Conservation (phyloP, 2,113 vertebrate genomes). For the Ornithorhynchus anatinus region DNA sequence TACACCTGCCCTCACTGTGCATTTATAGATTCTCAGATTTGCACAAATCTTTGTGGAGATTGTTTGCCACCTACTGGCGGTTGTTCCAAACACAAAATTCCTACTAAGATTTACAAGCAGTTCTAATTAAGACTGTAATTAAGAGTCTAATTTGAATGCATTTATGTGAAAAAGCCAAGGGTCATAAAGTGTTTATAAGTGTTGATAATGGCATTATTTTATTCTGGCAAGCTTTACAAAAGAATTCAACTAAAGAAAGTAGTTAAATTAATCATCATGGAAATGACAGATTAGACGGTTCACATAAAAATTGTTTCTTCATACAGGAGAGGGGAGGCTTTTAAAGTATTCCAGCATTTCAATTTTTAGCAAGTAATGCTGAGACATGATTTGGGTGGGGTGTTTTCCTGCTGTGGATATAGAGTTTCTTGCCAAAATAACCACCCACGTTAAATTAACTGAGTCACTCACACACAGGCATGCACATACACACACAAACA, state of each 20-base stretch:
- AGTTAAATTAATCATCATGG: constrained; percentile 50
- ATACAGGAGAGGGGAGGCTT: constrained; percentile 40
- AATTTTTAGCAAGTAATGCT: constrained; percentile 31
- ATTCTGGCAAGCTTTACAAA: constrained; percentile 45
- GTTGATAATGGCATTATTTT: constrained; percentile 55
- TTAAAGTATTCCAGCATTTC: constrained; percentile 35
- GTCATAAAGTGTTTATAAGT: constrained; percentile 47
- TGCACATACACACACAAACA: no score
- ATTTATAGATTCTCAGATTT: constrained; percentile 53
- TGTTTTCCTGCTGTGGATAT: constrained; percentile 9
- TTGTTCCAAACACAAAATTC: constrained; percentile 62
- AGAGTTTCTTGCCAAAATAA: neutral
- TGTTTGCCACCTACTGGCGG: constrained; percentile 79
- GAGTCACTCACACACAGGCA: neutral
- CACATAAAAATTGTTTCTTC: constrained; percentile 42
- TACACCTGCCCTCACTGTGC: constrained; percentile 48
- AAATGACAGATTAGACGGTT: constrained; percentile 43
- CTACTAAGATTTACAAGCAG: constrained; percentile 53
- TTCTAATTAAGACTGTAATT: constrained; percentile 52
- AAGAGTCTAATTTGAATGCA: no score
- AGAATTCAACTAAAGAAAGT: constrained; percentile 16
- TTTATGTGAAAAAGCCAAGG: constrained; percentile 14
- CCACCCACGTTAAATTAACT: neutral
- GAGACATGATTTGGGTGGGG: neutral
- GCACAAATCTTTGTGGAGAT: constrained; percentile 53